These are phyloP conservation scores for Netelia virgata DNA, from an alignment of 2,888 invertebrate genomes.

Conservation along the genomic window DNA sequence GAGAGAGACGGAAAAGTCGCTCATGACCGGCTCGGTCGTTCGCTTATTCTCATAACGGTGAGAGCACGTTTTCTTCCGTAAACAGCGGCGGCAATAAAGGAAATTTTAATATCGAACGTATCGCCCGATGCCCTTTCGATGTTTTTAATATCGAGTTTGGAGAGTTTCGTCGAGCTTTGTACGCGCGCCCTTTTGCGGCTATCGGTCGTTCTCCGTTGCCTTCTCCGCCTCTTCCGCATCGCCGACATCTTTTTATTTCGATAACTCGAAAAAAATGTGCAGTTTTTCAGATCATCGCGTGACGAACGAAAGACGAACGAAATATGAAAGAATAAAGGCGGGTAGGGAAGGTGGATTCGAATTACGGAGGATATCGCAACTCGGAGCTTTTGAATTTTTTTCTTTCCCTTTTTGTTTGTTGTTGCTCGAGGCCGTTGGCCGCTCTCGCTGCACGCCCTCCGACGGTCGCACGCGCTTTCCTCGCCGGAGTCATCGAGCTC, in stretches of 20 bases:
- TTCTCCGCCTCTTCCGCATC: background rate
- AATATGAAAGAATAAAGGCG: background rate
- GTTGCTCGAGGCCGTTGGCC: background rate
- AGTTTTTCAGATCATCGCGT: no score
- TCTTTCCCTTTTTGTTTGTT: background rate
- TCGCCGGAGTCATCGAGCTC: slow-evolving; percentile 25
- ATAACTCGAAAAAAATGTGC: no score
- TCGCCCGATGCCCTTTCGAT: slow-evolving; percentile 64
- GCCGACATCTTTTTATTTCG: no score
- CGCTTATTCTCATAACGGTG: background rate
- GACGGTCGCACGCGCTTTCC: no score
- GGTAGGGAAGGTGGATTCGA: background rate
- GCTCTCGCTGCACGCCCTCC: background rate
- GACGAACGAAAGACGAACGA: background rate
- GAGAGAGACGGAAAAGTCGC: slow-evolving; percentile 14
- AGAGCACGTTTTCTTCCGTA: slow-evolving; percentile 57
- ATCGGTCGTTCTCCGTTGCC: background rate
- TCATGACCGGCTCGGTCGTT: slow-evolving; percentile 2
- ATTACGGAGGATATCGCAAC: background rate
- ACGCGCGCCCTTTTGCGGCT: background rate
- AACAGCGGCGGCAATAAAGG: slow-evolving; percentile 51
- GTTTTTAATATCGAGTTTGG: slow-evolving; percentile 70
- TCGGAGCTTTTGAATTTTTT: background rate
- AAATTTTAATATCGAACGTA: slow-evolving; percentile 66
- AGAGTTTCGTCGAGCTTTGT: background rate